These are phyloP conservation scores for Seriola rivoliana DNA, from an alignment of 2,113 vertebrate species.

Conservation along the genomic window DNA sequence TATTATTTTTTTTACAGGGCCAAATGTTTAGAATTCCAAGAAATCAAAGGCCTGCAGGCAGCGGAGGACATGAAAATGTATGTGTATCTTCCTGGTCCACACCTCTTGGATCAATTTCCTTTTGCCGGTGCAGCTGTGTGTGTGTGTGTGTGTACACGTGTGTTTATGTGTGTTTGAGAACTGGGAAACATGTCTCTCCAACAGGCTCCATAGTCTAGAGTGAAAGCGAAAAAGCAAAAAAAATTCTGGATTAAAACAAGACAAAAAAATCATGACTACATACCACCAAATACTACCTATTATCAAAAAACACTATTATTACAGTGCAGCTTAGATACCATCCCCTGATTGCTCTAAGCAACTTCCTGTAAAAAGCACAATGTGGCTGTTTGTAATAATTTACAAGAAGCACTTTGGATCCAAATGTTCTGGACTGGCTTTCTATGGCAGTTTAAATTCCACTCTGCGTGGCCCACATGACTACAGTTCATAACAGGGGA, in stretches of 20 bases:
- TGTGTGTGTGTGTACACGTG: neutral
- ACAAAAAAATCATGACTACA: neutral
- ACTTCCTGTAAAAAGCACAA: neutral
- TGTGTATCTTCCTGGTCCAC: constrained; percentile 62
- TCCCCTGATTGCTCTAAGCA: neutral
- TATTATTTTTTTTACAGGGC: neutral
- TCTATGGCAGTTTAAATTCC: neutral
- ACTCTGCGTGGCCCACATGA: neutral
- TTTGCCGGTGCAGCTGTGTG: constrained; percentile 13
- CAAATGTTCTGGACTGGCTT: neutral
- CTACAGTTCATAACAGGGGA: neutral
- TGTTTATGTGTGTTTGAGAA: neutral
- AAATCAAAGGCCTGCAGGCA: constrained; percentile 32
- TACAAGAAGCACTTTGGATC: neutral
- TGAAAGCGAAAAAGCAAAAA: neutral
- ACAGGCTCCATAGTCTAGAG: constrained; percentile 5
- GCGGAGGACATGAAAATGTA: neutral
- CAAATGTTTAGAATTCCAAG: constrained; percentile 40
- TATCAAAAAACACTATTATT: neutral
- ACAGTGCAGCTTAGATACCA: neutral
- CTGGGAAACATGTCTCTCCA: constrained; percentile 8
- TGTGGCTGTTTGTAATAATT: neutral
- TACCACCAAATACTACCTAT: neutral
- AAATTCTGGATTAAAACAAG: constrained; percentile 16
- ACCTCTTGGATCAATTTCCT: constrained; percentile 62